A percentile compares a stretch with the other conserved stretches of the same genome.
Evolutionary conservation across 2,888 invertebrate genomes (phyloP).

Genomic region (Rutpela maculata): DNA sequence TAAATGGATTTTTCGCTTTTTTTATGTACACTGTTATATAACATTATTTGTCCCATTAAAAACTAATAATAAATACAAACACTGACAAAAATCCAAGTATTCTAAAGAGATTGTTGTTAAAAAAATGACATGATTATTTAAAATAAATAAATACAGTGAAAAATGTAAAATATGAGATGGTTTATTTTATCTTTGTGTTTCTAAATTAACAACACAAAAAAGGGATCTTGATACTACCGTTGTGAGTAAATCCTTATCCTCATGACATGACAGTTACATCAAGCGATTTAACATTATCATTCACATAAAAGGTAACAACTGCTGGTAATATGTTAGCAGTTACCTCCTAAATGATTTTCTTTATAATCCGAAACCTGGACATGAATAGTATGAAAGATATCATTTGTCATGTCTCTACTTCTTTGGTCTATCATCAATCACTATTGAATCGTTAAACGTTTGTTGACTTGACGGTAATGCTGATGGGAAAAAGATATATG

Average conservation of each 20-base stretch:
- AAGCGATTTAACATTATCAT: not conserved
- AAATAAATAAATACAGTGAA: not conserved
- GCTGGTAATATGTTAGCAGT: constrained; percentile 2
- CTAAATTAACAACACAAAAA: not conserved
- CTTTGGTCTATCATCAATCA: not conserved
- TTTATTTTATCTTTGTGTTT: not conserved
- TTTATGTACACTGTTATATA: too few relatives aligned
- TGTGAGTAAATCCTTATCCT: not conserved
- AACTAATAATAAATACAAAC: too few relatives aligned
- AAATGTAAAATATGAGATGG: not conserved
- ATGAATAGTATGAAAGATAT: not conserved
- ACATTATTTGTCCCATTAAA: too few relatives aligned
- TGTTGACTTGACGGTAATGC: not conserved
- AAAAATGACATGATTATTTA: too few relatives aligned
- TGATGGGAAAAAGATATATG: not conserved
- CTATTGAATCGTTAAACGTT: not conserved
- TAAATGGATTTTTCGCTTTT: too few relatives aligned
- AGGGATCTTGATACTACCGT: not conserved
- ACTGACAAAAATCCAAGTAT: too few relatives aligned
- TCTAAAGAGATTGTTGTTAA: too few relatives aligned
- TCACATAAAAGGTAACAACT: not conserved
- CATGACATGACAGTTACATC: not conserved
- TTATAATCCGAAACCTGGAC: not conserved
- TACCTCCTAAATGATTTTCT: not conserved
- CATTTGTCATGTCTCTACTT: constrained; percentile 2